Evolutionary conservation across 2,888 invertebrate species (phyloP), one percentile per base, ranked within the genome.

Genomic region (Eugnorisma glareosa): DNA sequence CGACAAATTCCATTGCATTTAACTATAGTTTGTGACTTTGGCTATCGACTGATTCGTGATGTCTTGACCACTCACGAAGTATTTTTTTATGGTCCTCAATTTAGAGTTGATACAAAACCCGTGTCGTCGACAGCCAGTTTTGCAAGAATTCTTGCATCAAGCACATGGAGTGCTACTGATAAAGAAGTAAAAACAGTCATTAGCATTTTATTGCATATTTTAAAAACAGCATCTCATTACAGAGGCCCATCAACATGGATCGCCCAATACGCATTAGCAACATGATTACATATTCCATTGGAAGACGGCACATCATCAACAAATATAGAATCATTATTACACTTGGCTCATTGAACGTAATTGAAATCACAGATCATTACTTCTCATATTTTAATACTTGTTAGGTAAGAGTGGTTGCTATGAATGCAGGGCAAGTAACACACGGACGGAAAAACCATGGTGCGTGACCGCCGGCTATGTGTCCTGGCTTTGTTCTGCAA

Each of bases 401-500:
- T 76, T 80, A 83, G 63, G 74, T 77, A 86, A 84, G 75, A 73
- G 81, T 75, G 75, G 85, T 89, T 82, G 87, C 87, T 92, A 93
- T 91, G 90, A 93, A 93, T 94, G 91, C 93, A 91, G 91, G 90
- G 90, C 92, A 92, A 93, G 91, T 91, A 89, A 67, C 88, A 89
- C 91, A 92, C 90, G 91, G 90, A 89, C 91, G 93, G 92, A 93
- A 93, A 92, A 90, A 88, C 86, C 88, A 85, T 84, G 86, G 91
- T 91, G 94, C 94, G 94, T 95, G 94, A 95, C 94, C 91, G 91
- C 83, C 91, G 87, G 84, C 86, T 82, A 82, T 88, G 84, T 90
- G 91, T 91, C 92, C 90, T 90, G 84, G 83, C 86, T 89, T 88
- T 88, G 88, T 89, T 89, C 84, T 87, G 80, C 86, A 87, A 91